A percentile compares a stretch with the other conserved stretches of the same genome.
Conservation (phyloP, 2,797 vertebrate species). For the Monodelphis domestica region DNA sequence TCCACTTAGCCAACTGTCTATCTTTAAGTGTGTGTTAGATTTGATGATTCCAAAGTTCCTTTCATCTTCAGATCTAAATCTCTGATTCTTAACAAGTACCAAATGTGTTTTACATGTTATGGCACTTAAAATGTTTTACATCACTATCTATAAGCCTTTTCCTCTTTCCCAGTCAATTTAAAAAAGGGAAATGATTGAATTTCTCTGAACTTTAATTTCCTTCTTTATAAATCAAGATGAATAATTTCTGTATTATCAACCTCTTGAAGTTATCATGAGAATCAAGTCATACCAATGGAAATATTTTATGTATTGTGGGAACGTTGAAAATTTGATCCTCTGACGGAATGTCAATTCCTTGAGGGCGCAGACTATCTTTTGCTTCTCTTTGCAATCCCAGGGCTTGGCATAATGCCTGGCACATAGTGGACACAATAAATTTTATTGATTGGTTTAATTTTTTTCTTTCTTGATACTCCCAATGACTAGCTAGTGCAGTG, state of each 20-base stretch:
- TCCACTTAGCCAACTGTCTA: neutral
- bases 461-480: neutral
- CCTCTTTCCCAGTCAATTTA: neutral
- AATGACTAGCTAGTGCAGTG: neutral
- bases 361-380: neutral
- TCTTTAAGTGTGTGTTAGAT: neutral
- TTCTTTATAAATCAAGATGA: neutral
- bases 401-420: neutral
- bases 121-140: neutral
- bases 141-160: neutral
- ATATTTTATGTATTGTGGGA: neutral
- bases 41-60: neutral
- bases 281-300: neutral
- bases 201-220: neutral
- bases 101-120: neutral
- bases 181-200: neutral
- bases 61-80: neutral
- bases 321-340: neutral
- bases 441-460: neutral
- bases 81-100: neutral
- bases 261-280: neutral
- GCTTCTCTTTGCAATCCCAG: neutral
- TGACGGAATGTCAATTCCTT: neutral
- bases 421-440: neutral
- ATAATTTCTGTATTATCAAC: neutral